Evolutionary conservation across 2,113 vertebrate species (phyloP), one percentile per base, ranked within the genome.

Genomic region (Zapornia atra): DNA sequence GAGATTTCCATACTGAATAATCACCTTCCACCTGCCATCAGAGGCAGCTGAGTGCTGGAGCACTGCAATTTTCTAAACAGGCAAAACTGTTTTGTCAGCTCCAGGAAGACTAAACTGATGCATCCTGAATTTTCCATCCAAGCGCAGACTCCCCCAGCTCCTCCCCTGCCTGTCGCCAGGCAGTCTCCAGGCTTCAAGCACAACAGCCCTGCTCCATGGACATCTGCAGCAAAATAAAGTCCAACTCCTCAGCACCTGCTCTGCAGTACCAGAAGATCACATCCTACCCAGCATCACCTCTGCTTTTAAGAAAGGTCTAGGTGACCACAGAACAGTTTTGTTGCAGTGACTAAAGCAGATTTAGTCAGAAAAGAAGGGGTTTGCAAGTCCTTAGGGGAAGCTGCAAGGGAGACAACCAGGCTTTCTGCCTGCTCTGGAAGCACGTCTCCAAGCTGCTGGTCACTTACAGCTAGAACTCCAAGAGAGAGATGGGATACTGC

Each of bases 11-110:
- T 17, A 36, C 50, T 19, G 69, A 83, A 94, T 50, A 87, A 94
- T 78, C 57, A 16, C 65, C 88, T 92, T 87, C 48, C 48, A 34
- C 64, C 86, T 85, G 63, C 85, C 5, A 4, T 2, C 85, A 15
- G 85, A 95, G 90, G 57, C 53, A 61, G 85, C 66, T 7, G 42
- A 79, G 53, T 2, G 0, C 5, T 53, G 90, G 72, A 93, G 76
- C 21, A 4, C 88, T 80, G 63, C 85, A 65, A 25, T 96, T 92
- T 95, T 28, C 85, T 84, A 15, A 15, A 29, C 1, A 34, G 68
- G 34, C 22, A 82, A 75, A 87, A 60, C 51, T 78, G 69, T 86
- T 94, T 92, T 91, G 84, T 84, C 84, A 94, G 90, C 90, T 91
- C 60, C 60, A 54, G 78, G 78, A 89, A 87, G 73, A 48, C 20